These are phyloP conservation scores for Artibeus lituratus DNA, from an alignment of 2,797 vertebrate species.

Conservation along the genomic window DNA sequence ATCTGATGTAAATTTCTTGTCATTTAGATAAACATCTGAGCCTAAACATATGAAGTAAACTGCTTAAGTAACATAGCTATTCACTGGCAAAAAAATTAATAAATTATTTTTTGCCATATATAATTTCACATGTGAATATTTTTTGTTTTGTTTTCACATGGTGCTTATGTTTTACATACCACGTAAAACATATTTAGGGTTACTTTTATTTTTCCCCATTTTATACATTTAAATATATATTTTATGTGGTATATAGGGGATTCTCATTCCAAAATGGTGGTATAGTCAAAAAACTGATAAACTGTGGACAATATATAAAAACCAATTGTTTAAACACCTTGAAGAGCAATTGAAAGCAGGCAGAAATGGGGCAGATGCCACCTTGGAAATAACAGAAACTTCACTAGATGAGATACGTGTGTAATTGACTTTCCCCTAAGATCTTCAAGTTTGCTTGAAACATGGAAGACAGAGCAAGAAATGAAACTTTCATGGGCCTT, in stretches of 20 bases:
- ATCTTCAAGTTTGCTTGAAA: background rate
- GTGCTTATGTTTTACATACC: background rate
- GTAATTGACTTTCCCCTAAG: background rate
- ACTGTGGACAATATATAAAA: background rate
- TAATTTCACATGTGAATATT: background rate
- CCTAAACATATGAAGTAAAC: background rate
- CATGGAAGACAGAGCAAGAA: background rate
- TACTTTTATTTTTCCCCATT: background rate
- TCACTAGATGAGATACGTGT: background rate
- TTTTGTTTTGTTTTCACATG: background rate
- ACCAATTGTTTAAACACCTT: background rate
- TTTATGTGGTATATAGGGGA: background rate
- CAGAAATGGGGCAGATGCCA: background rate
- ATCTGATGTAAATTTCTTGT: background rate
- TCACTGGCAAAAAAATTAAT: background rate
- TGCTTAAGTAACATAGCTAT: background rate
- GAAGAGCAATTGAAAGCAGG: background rate
- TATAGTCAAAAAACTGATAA: background rate
- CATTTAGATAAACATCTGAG: background rate
- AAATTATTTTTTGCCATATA: background rate
- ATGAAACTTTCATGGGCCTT: too few relatives aligned
- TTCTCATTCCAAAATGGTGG: background rate
- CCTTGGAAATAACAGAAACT: background rate
- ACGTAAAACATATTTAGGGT: background rate
- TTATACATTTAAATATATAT: background rate